Percentiles rank a stretch among this genome's conserved stretches.
Evolutionary conservation across 2,888 invertebrate genomes (phyloP).

Genomic region (Drosophila mulleri): DNA sequence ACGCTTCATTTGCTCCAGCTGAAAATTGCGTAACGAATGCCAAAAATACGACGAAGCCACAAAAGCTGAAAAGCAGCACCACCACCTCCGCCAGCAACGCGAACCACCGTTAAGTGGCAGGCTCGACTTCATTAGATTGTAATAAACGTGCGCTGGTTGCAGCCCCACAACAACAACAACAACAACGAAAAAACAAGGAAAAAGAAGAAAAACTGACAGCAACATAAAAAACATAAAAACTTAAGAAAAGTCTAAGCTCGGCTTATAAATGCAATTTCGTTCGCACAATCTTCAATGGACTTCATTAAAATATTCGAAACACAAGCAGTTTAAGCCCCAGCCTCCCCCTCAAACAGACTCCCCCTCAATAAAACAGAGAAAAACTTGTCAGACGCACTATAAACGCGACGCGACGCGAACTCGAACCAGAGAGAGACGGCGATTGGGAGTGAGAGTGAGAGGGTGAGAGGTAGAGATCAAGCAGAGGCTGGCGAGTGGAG

Average conservation of each 20-base stretch:
- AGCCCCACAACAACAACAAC: constrained; percentile 59
- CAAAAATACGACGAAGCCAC: constrained; percentile 14
- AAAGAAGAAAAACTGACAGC: constrained; percentile 63
- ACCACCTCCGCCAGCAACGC: constrained; percentile 21
- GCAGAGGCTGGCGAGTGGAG: constrained; percentile 52
- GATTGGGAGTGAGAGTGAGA: constrained; percentile 1
- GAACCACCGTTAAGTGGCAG: constrained; percentile 76
- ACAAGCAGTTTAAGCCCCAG: constrained; percentile 71
- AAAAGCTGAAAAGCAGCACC: constrained; percentile 38
- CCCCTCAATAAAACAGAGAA: constrained; percentile 23
- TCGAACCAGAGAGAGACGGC: constrained; percentile 8
- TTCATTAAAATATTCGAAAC: constrained; percentile 80
- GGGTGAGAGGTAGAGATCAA: constrained; percentile 6
- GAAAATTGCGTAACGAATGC: constrained; percentile 59
- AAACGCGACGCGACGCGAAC: constrained; percentile 43
- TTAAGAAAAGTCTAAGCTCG: constrained; percentile 61
- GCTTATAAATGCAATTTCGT: constrained; percentile 80
- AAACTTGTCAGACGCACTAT: constrained; percentile 67
- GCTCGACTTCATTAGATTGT: constrained; percentile 81
- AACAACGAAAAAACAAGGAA: constrained; percentile 15
- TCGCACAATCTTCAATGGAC: constrained; percentile 81
- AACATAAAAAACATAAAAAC: constrained; percentile 75
- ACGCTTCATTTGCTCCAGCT: constrained; percentile 62
- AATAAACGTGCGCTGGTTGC: constrained; percentile 76
- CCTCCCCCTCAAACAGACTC: background rate